Base-by-base conservation (phyloP, 2,113 vertebrate species). In the Centrocercus urophasianus region DNA sequence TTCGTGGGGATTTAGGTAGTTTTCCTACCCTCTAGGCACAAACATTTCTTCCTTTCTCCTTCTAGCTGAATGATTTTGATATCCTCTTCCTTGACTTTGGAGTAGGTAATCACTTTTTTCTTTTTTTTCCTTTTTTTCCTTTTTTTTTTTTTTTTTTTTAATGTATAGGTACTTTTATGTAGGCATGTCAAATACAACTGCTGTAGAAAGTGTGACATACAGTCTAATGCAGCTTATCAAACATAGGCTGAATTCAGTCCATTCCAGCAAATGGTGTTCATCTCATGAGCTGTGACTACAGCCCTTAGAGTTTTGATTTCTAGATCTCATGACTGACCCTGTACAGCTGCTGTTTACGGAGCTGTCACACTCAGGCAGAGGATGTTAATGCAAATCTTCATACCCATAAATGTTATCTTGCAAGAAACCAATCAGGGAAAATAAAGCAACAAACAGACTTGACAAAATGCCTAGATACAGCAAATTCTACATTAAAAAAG, bases 251-350 rank as follows among this genome's bases (percentile, higher is more conserved):
- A 76, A 65, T 93, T 78, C 81, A 89, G 59, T 89, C 82, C 63
- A 28, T 95, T 89, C 86, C 19, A 94, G 67, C 24, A n/a, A 20
- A 80, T 4, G 48, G 14, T 43, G 70, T 42, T 91, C 96, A 47
- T 76, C 82, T 93, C 11, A 4, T 54, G 52, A 91, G 76, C 72
- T 92, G 65, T 88, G 77, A 89, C 79, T 94, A 84, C 16, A 5
- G 38, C 61, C 69, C 64, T 15, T 76, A 90, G 8, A 94, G 74
- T 87, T 97, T 93, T 95, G 83, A 96, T 94, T 97, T 95, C 90
- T 65, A 91, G 83, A 89, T 93, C n/a, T 79, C 20, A 19, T 28
- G 66, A 61, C 65, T 90, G 79, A 93, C 48, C 90, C 27, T 22
- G 32, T 88, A 66, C 83, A 95, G 72, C 64, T 95, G 87, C 64